Percentiles rank a stretch among this genome's conserved stretches.
Conservation (phyloP, 2,888 invertebrate genomes). For the Blomia tropicalis region DNA sequence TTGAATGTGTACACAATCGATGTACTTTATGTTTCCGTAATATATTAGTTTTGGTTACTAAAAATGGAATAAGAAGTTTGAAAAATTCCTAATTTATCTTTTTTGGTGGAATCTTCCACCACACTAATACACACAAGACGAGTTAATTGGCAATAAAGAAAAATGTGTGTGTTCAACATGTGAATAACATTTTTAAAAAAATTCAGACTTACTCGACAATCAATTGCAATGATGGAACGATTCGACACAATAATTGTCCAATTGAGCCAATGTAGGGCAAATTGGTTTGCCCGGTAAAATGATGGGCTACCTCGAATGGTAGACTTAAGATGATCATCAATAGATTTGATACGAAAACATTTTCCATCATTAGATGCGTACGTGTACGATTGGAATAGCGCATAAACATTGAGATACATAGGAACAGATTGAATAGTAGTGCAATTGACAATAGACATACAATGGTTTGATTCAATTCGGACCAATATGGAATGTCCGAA, state of each 20-base stretch:
- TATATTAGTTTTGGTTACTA: no score
- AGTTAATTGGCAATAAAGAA: no score
- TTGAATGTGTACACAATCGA: no score
- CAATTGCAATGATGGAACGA: neutral
- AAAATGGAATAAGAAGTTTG: no score
- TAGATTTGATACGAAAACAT: neutral
- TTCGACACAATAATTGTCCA: neutral
- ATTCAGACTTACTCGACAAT: conserved; percentile 3
- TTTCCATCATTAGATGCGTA: neutral
- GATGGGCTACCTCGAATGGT: neutral
- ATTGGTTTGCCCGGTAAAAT: neutral
- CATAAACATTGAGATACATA: neutral
- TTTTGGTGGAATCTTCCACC: no score
- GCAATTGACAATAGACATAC: neutral
- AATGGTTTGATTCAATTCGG: neutral
- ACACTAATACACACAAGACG: no score
- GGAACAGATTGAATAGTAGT: conserved; percentile 1
- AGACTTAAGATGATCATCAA: neutral
- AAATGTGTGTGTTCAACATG: no score
- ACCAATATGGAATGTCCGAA: neutral
- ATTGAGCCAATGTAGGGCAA: neutral
- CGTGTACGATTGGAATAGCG: neutral
- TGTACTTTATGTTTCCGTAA: no score
- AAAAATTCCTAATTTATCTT: no score
- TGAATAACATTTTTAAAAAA: no score